Evolutionary conservation across 2,797 vertebrate species (phyloP).

Genomic region (Macropus fuliginosus): DNA sequence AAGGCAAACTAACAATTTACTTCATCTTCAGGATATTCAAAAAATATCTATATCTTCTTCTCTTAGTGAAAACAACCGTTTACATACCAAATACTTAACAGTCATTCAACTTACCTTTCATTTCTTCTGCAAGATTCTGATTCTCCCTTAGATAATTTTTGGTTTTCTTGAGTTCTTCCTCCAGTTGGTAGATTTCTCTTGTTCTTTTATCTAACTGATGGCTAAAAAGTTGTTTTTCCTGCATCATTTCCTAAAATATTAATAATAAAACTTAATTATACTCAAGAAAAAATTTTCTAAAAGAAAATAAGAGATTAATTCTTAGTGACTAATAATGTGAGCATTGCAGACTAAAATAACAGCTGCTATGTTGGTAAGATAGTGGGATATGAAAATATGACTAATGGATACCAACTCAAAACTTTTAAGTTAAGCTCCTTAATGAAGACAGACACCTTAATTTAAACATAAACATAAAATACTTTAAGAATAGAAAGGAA

Average conservation of each 20-base stretch:
- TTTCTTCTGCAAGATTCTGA: conserved; percentile 88
- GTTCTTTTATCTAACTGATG: conserved; percentile 88
- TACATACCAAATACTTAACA: conserved; percentile 2
- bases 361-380: neutral
- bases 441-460: neutral
- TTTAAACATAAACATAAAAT: neutral
- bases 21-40: neutral
- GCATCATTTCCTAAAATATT: conserved; percentile 88
- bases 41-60: neutral
- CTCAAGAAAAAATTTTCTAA: conserved; percentile 18
- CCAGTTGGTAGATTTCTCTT: conserved; percentile 86
- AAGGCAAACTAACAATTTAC: neutral
- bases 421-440: neutral
- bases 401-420: neutral
- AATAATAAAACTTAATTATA: conserved; percentile 32
- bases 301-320: neutral
- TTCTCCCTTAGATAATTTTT: conserved; percentile 88
- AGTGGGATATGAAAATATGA: neutral
- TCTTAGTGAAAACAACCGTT: neutral
- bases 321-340: neutral
- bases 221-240: conserved; percentile 85
- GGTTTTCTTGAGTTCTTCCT: conserved; percentile 87
- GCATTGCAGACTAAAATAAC: neutral
- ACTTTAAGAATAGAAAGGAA: conserved; percentile 11
- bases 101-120: conserved; percentile 87